These are phyloP conservation scores for Endotricha flammealis DNA, from an alignment of 2,888 invertebrate species.

Conservation along the genomic window DNA sequence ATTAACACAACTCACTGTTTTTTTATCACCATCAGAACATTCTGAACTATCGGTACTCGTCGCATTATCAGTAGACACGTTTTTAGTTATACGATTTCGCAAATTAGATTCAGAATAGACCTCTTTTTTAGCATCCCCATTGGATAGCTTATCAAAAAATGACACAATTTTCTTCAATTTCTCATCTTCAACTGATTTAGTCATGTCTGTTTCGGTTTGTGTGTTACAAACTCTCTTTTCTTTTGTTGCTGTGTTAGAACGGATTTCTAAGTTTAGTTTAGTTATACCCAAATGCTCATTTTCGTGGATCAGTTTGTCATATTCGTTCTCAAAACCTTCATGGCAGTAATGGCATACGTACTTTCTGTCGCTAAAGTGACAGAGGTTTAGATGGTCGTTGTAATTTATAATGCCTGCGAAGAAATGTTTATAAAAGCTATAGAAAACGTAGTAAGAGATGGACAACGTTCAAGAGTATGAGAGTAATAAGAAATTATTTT, in stretches of 20 bases:
- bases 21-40: constrained; percentile 33
- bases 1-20: constrained; percentile 38
- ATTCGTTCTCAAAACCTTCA: constrained; percentile 53
- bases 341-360: constrained; percentile 61
- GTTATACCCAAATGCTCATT: constrained; percentile 60
- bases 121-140: constrained; percentile 45
- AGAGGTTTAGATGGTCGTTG: constrained; percentile 63
- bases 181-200: constrained; percentile 41
- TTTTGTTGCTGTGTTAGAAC: constrained; percentile 8
- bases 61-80: constrained; percentile 21
- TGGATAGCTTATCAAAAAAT: constrained; percentile 58
- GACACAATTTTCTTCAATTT: constrained; percentile 66
- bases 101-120: constrained; percentile 39
- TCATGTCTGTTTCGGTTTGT: constrained; percentile 48
- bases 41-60: constrained; percentile 13
- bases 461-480: too few species aligned
- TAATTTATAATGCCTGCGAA: constrained; percentile 65
- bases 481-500: too few species aligned
- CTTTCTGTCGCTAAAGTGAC: constrained; percentile 53
- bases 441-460: background rate
- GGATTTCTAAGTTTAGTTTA: constrained; percentile 34
- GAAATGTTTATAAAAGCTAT: constrained; percentile 1
- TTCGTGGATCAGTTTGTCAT: constrained; percentile 50
- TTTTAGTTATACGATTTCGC: constrained; percentile 23
- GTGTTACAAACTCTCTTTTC: constrained; percentile 41